Conservation (phyloP, 2,888 invertebrate species). For the Drosophila histrio region DNA sequence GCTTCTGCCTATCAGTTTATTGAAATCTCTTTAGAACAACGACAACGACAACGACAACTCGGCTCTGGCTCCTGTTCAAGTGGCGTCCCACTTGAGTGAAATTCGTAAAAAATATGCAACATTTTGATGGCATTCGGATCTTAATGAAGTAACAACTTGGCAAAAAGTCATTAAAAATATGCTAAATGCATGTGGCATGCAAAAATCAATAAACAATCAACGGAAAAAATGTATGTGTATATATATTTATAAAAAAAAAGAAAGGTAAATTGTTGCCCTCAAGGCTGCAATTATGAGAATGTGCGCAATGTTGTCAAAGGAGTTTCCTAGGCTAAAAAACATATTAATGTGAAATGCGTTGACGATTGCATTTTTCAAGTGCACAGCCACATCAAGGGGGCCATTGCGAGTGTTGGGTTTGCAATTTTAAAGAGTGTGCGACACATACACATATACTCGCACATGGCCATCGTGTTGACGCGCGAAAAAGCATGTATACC, state of each 20-base stretch:
- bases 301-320: slow-evolving; percentile 57
- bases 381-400: slow-evolving; percentile 42
- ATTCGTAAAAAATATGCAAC: slow-evolving; percentile 51
- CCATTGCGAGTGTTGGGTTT: neutral
- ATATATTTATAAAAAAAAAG: slow-evolving; percentile 11
- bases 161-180: slow-evolving; percentile 69
- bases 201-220: slow-evolving; percentile 74
- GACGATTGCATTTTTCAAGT: slow-evolving; percentile 75
- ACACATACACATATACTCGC: neutral
- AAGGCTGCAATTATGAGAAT: slow-evolving; percentile 70
- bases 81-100: slow-evolving; percentile 55
- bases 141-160: slow-evolving; percentile 75
- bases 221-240: slow-evolving; percentile 14
- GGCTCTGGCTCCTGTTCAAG: slow-evolving; percentile 24
- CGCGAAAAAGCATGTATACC: slow-evolving; percentile 63
- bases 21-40: slow-evolving; percentile 65
- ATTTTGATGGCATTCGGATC: slow-evolving; percentile 55
- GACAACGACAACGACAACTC: slow-evolving; percentile 46
- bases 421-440: slow-evolving; percentile 29
- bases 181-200: slow-evolving; percentile 62
- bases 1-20: slow-evolving; percentile 67
- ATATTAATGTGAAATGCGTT: slow-evolving; percentile 57
- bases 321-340: slow-evolving; percentile 35
- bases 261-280: slow-evolving; percentile 36
- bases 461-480: slow-evolving; percentile 38